Conservation (phyloP, 23 tunicate species). For the Oikopleura albicans region DNA sequence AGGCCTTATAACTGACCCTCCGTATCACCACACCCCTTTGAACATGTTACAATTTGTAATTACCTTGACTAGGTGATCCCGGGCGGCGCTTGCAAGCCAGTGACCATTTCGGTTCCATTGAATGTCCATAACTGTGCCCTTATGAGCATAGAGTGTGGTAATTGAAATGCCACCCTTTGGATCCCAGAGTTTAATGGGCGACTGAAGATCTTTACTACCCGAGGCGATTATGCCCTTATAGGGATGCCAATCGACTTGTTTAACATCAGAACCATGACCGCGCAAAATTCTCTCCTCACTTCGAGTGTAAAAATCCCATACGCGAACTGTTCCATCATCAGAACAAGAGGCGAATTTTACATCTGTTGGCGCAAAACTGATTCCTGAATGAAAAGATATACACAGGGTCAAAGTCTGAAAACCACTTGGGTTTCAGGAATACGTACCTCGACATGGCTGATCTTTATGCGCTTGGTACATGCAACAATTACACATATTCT, state of each 20-base stretch:
- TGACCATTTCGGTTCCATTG: conserved; percentile 84
- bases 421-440: not conserved
- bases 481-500: conserved; percentile 83
- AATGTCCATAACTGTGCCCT: conserved; percentile 87
- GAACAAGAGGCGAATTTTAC: conserved; percentile 67
- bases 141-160: conserved; percentile 79
- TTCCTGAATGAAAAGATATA: not conserved
- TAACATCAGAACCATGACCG: conserved; percentile 75
- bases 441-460: conserved; percentile 81
- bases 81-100: conserved; percentile 80
- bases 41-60: too few relatives aligned
- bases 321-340: conserved; percentile 91
- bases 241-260: conserved; percentile 99
- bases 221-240: conserved; percentile 61
- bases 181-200: conserved; percentile 96
- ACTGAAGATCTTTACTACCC: conserved; percentile 87
- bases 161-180: conserved; percentile 67
- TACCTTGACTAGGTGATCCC: conserved; percentile 83
- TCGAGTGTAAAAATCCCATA: conserved; percentile 70
- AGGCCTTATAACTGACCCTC: too few relatives aligned
- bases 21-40: too few relatives aligned
- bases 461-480: conserved; percentile 99
- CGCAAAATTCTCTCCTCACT: conserved; percentile 58
- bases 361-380: conserved; percentile 84
- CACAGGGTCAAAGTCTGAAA: not conserved